Evolutionary conservation across 2,888 invertebrate genomes (phyloP), one percentile per base, ranked within the genome.

Genomic region (Hydrotaea diabolus): DNA sequence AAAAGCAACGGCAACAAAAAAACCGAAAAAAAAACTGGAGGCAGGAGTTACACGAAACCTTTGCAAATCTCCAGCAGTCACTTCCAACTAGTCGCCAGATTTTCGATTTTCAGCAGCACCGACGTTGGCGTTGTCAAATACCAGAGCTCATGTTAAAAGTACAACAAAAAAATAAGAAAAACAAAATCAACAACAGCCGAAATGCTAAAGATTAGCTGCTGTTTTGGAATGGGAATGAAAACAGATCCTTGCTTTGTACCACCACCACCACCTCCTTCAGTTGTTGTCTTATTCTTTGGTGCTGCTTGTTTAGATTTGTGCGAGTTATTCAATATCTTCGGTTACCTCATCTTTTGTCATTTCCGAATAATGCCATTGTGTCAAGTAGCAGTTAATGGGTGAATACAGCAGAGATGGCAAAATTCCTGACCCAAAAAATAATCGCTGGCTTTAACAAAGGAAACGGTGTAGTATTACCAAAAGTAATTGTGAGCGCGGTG

Each of bases 331-430:
- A 11, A 23, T 69, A 69, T 69, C 69, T n/a, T 69, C 21, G 13
- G 43, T 69, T 46, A 69, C 62, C 62, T 62, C 62, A 31, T 62
- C 62, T n/a, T n/a, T 62, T 62, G 62, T 31, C 31, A 13, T 36
- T n/a, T 0, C 23, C 31, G 62, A 31, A 21, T 69, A 43, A 69
- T 23, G 43, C 15, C 46, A 46, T 69, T 69, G 69, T 62, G 62
- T 46, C 43, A 69, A 69, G 39, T 69, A 69, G 69, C 69, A 66
- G 43, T 69, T 69, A 69, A 69, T 69, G 69, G 69, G n/a, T 26
- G n/a, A 62, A 62, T 31, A 23, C 31, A 49, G 15, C 9, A 23
- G 62, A 62, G 31, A 31, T 31, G 62, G 13, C n/a, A 31, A 62
- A 23, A 69, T 43, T 46, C 43, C 19, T 69, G 46, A 69, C 21